Evolutionary conservation across 1,140 invertebrate genomes (phyloP).

Genomic region (Calephelis virginiensis): DNA sequence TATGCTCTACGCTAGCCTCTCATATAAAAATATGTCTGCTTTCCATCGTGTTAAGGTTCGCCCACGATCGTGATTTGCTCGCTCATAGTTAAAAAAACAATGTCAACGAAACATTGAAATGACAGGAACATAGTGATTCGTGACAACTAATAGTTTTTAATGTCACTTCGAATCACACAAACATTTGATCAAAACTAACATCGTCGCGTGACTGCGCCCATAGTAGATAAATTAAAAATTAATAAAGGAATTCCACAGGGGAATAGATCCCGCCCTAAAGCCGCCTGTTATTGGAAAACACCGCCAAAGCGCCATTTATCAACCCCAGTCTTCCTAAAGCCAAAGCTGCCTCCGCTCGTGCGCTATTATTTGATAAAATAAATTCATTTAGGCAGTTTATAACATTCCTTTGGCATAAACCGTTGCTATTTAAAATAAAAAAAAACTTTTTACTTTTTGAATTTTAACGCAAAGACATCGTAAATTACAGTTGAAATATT

Average conservation of each 20-base stretch:
- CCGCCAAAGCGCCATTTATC: constrained; percentile 11
- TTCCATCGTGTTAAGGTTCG: no score
- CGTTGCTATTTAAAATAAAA: no score
- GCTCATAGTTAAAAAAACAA: no score
- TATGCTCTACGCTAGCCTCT: no score
- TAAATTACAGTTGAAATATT: no score
- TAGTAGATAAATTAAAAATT: constrained; percentile 10
- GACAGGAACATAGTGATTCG: neutral
- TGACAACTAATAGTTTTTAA: neutral
- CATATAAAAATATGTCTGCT: no score
- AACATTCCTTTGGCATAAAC: neutral
- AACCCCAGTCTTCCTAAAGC: constrained; percentile 15
- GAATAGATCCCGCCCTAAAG: neutral
- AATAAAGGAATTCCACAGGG: constrained; percentile 18
- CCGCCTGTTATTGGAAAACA: constrained; percentile 6
- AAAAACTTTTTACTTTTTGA: no score
- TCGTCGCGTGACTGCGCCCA: constrained; percentile 4
- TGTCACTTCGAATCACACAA: neutral
- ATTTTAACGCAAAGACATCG: no score
- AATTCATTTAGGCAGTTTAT: constrained; percentile 8
- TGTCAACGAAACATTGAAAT: no score
- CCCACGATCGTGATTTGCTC: no score
- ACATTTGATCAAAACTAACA: constrained; percentile 9
- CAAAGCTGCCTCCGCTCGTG: neutral
- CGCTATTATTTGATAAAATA: constrained; percentile 8